phyloP scores from a whole-genome alignment of 2,888 invertebrate species.

The Scaptomyza tumidula region DNA sequence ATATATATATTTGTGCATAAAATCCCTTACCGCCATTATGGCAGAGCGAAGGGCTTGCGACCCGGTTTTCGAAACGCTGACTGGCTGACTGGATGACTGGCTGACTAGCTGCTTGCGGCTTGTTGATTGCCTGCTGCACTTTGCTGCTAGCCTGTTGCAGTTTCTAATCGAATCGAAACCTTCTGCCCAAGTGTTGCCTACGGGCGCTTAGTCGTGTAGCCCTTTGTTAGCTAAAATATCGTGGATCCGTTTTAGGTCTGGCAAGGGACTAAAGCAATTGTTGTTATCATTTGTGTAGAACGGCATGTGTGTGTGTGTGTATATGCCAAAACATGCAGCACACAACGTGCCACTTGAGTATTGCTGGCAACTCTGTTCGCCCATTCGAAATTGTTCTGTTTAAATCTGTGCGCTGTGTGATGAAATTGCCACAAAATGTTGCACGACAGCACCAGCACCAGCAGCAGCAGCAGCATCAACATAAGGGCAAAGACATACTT shows the following conservation, averaged over 20 bases:
- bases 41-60: slow-evolving; percentile 52
- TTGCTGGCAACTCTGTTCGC: slow-evolving; percentile 56
- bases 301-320: slow-evolving; percentile 25
- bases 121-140: slow-evolving; percentile 51
- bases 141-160: slow-evolving; percentile 82
- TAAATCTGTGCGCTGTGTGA: slow-evolving; percentile 74
- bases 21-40: slow-evolving; percentile 36
- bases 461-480: slow-evolving; percentile 36
- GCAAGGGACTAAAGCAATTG: slow-evolving; percentile 19
- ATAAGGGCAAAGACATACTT: slow-evolving; percentile 34
- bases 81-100: slow-evolving; percentile 18
- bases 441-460: slow-evolving; percentile 59
- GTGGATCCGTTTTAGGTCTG: slow-evolving; percentile 21
- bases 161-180: slow-evolving; percentile 84
- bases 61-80: slow-evolving; percentile 44
- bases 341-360: slow-evolving; percentile 64
- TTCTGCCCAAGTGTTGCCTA: slow-evolving; percentile 82
- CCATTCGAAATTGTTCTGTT: slow-evolving; percentile 79
- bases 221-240: slow-evolving; percentile 76
- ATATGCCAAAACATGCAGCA: slow-evolving; percentile 37
- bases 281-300: slow-evolving; percentile 34
- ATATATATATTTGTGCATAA: slow-evolving; percentile 37
- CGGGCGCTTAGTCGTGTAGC: slow-evolving; percentile 54
- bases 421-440: slow-evolving; percentile 73
- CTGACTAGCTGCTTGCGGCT: slow-evolving; percentile 10